Evolutionary conservation across 2,888 invertebrate species (phyloP), one percentile per base, ranked within the genome.

Genomic region (Xestia sexstrigata): DNA sequence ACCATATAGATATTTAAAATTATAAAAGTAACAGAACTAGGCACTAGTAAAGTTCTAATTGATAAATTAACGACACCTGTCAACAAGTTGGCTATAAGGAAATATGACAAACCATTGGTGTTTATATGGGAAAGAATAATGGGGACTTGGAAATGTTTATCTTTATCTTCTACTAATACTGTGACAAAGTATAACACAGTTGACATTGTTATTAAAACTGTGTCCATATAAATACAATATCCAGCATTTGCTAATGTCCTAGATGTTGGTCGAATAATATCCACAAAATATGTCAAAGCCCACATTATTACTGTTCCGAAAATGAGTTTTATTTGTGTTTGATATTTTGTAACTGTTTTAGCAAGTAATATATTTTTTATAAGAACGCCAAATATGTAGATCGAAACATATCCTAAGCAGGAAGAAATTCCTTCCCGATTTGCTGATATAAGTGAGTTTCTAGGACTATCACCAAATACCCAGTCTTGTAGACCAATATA

Each of bases 391-490:
- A 98, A 97, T 77, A 99, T 96, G 94, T 99, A 99, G 9, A 99
- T 95, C 0, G 98, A 97, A 0, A 99, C 95, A 93, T 99, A 99
- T 2, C 99, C 99, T 0, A 98, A 95, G 58, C 98, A 96, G 0
- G 99, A 99, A 39, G 97, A 97, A 60, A 99, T 95, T 0, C 99
- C 99, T 96, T 99, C 99, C 77, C 98, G 97, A 94, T 99, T 99
- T 0, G 99, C 98, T 66, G 97, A 96, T 9, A 99, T 83, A 52
- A 99, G 95, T 74, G 96, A 97, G 62, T 94, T 93, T 78, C 98
- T 97, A 1, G 96, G 93, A 1, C 93, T 90, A 72, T 97, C 92
- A 70, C 97, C 96, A 88, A 99, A 97, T 1, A 99, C 97, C 97
- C 98, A 99, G 0, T 97, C 93, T 82, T 97, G 97, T n/a, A 99